Base-by-base conservation (phyloP, 2,113 vertebrate species). In the Eleginops maclovinus region DNA sequence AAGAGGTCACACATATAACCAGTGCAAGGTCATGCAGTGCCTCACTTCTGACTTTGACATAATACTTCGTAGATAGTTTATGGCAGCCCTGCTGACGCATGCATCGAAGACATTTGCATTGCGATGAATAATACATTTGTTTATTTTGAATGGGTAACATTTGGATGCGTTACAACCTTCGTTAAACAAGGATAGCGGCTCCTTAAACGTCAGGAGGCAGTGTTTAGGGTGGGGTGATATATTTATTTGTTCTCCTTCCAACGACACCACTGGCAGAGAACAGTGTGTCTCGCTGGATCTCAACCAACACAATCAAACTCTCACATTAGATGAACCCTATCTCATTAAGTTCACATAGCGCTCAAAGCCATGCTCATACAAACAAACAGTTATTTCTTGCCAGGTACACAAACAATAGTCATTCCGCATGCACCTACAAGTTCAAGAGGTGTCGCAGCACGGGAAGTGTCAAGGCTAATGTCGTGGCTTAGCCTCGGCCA, bases 281-380 rank as follows among this genome's bases (percentile, higher is more conserved):
- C 72, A 77, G 66, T 50, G 68, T 73, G 67, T 43, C 72, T 17
- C 40, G 16, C 55, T 82, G 64, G 61, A 75, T 36, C 17, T 7
- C 44, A 28, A 49, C 19, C 26, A 84, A 41, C 47, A 50, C 47
- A 66, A 22, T 82, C 54, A 83, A 53, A 71, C 47, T 36, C 74
- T 90, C 67, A 83, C 81, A 88, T 87, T 13, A 53, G 43, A 69
- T 49, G n/a, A 90, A 89, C 84, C 64, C 13, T 4, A 4, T 5
- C 9, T 83, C 17, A 11, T 59, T 60, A 41, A 43, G 43, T 68
- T 82, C 75, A 80, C 9, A 0, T 2, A 28, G 11, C 15, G 66
- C 69, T 77, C 9, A 2, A 14, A 72, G 77, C 28, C 7, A 59
- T 9, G n/a, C n/a, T n/a, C n/a, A n/a, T n/a, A n/a, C n/a, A n/a